Base-by-base conservation (phyloP, 2,888 invertebrate species). In the Bhutanitis thaidina region DNA sequence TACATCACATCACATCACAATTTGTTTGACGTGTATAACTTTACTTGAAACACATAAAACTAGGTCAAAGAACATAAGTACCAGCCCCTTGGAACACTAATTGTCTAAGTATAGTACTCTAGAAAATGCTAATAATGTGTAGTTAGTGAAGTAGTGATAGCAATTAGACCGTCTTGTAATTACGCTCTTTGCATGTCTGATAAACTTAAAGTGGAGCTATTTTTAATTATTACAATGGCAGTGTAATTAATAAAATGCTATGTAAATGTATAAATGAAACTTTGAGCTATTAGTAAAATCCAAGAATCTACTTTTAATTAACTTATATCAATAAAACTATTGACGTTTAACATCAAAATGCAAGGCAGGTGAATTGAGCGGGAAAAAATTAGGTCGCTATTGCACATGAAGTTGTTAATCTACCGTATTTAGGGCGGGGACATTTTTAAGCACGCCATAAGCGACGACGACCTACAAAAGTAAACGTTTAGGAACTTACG, bases 391-490 rank as follows among this genome's bases (percentile, higher is more conserved):
- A 20, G 20, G 20, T 20, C 20, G 20, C 20, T 5, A 20, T 20
- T 20, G 20, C 20, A 20, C 20, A 20, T 20, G 20, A 20, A 3
- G 20, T 20, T 20, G 20, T 25, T 34, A 41, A 48, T 36, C 14
- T 9, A 29, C 35, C 29, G 41, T 41, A 35, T 43, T 41, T 36
- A 41, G 35, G 35, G 27, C 36, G 36, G 16, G 29, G 41, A 41
- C 40, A 48, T 29, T 41, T 47, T 34, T 41, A 16, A 27, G 13
- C 29, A 49, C 36, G 36, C 36, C 36, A 37, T 49, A 37, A 25
- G n/a, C 49, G 36, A 12, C 4, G 7, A 1, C 30, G 41, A 43
- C 49, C 48, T 29, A 49, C 41, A 27, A 43, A 41, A 43, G 15
- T 29, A 41, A 41, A 36, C 36, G 25, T 36, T 49, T 7, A 20